These are phyloP conservation scores for Thunnus maccoyii DNA, from an alignment of 2,113 vertebrate species.

Conservation along the genomic window DNA sequence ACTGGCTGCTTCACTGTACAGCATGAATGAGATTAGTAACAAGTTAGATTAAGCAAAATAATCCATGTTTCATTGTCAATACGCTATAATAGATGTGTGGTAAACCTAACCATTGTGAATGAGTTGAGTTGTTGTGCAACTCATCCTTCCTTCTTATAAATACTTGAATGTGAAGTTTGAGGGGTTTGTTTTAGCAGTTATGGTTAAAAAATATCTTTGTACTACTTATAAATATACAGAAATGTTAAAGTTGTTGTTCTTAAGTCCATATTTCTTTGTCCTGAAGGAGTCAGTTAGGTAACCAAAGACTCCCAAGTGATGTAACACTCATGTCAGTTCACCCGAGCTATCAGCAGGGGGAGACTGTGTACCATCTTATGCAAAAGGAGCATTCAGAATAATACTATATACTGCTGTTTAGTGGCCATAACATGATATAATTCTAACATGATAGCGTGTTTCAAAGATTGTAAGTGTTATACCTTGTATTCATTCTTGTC, in stretches of 20 bases:
- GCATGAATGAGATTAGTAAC: background rate
- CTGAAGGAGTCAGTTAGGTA: constrained; percentile 64
- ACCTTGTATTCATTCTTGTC: too few relatives aligned
- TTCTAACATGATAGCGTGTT: background rate
- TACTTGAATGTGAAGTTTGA: too few relatives aligned
- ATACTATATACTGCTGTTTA: background rate
- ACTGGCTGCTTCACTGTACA: background rate
- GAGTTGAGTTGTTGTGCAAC: background rate
- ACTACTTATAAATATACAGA: background rate
- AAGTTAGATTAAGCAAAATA: background rate
- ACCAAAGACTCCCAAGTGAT: constrained; percentile 56
- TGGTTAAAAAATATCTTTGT: fast-evolving
- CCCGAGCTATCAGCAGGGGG: constrained; percentile 45
- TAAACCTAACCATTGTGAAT: background rate
- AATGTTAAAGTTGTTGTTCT: background rate
- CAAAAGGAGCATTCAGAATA: background rate
- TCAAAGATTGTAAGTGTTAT: background rate
- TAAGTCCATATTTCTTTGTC: constrained; percentile 19
- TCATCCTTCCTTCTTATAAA: background rate
- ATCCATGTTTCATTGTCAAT: background rate
- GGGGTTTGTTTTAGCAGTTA: background rate
- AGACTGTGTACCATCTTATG: background rate
- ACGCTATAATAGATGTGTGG: background rate
- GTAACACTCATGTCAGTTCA: constrained; percentile 64
- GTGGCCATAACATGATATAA: background rate